Conservation (phyloP, 2,888 invertebrate species). For the Tuta absoluta region DNA sequence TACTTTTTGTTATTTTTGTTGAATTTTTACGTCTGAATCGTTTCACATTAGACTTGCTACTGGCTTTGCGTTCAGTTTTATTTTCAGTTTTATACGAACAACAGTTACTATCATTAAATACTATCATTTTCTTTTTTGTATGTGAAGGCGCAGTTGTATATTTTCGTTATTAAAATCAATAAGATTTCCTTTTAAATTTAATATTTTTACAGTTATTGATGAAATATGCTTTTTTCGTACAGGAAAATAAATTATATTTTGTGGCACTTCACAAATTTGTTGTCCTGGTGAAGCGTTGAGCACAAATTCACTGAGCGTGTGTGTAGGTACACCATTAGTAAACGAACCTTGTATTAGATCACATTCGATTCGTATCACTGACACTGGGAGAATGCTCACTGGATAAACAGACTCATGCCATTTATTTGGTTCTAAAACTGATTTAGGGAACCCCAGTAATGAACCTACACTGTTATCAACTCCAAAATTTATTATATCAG, state of each 20-base stretch:
- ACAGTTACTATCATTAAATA: slow-evolving; percentile 18
- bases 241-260: slow-evolving; percentile 33
- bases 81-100: background rate
- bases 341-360: slow-evolving; percentile 26
- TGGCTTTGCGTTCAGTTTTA: background rate
- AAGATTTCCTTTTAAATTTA: slow-evolving; percentile 25
- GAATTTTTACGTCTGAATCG: background rate
- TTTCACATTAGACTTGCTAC: background rate
- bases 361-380: slow-evolving; percentile 29
- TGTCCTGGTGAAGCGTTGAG: slow-evolving; percentile 26
- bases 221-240: slow-evolving; percentile 29
- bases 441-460: background rate
- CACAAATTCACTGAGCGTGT: slow-evolving; percentile 29
- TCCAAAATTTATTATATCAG: background rate
- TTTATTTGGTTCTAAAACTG: background rate
- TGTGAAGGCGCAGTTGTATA: slow-evolving; percentile 20
- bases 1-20: slow-evolving; percentile 22
- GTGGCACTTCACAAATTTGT: slow-evolving; percentile 26
- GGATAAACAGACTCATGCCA: slow-evolving; percentile 27
- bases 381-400: slow-evolving; percentile 24
- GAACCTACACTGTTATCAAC: background rate
- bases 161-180: slow-evolving; percentile 28
- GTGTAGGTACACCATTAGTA: slow-evolving; percentile 26
- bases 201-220: slow-evolving; percentile 28
- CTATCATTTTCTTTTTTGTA: slow-evolving; percentile 22